Evolutionary conservation across 2,797 vertebrate species (phyloP).

Genomic region (Cichlasoma orientale): DNA sequence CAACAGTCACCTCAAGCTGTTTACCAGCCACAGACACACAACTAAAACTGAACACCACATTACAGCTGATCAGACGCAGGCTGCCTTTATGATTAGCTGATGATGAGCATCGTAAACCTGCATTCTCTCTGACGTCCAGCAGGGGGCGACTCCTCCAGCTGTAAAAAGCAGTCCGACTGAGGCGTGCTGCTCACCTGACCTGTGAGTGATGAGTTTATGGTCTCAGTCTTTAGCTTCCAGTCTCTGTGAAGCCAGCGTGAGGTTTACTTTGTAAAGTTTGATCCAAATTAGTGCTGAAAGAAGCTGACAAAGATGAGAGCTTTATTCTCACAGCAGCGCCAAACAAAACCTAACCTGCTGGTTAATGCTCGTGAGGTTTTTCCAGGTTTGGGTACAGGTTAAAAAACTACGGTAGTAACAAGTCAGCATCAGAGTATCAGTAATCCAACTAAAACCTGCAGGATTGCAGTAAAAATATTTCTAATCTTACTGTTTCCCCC

Average conservation of each 20-base stretch:
- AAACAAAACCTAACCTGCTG: neutral
- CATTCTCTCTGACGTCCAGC: too few relatives aligned
- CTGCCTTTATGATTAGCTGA: too few relatives aligned
- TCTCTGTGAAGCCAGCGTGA: neutral
- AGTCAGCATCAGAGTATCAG: neutral
- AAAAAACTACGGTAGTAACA: neutral
- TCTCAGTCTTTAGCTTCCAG: neutral
- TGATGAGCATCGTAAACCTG: too few relatives aligned
- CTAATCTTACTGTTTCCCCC: rapidly evolving
- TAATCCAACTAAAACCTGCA: neutral
- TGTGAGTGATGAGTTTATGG: neutral
- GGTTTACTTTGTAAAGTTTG: neutral
- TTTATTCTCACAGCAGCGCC: neutral
- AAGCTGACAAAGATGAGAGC: neutral
- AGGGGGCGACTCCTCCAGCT: too few relatives aligned
- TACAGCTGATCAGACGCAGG: too few relatives aligned
- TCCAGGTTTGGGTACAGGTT: neutral
- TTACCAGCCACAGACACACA: too few relatives aligned
- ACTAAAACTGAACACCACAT: too few relatives aligned
- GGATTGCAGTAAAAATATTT: neutral
- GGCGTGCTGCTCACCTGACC: too few relatives aligned
- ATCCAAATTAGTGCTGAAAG: neutral
- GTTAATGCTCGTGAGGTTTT: neutral
- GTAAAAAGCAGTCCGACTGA: too few relatives aligned
- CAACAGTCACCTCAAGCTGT: too few relatives aligned